Evolutionary conservation across 2,113 vertebrate species (phyloP), one percentile per base, ranked within the genome.

Genomic region (Conger conger): DNA sequence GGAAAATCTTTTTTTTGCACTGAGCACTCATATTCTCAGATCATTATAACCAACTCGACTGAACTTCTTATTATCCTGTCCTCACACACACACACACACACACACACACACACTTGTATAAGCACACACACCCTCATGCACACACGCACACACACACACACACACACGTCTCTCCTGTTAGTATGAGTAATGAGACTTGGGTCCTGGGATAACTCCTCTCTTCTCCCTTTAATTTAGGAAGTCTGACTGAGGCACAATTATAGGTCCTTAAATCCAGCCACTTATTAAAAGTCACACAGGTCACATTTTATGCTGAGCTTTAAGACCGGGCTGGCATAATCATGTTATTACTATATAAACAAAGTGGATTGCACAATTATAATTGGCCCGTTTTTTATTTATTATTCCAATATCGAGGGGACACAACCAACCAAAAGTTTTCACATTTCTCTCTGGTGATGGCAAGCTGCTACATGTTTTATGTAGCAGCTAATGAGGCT

Each of bases 171-270:
- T 13, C n/a, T 20, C 8, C 73, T 11, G 68, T 50, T 54, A 23
- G 45, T 40, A 27, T 37, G 17, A 83, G 82, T 83, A 54, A 77
- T 54, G 76, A 36, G 33, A 45, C 76, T 36, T 20, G 35, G 78
- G 45, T 20, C 68, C 20, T 20, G 76, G 20, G 35, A 18, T 18
- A 77, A 33, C 18, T 40, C 76, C 42, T 35, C 33, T 83, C 30
- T 33, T 77, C 45, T 63, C 57, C 57, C 57, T 63, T 30, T 82
- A 82, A 82, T 82, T 82, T 82, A 60, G 53, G 50, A 60, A 82
- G 50, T 82, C 81, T 68, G 20, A 36, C 35, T 73, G 16, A 73
- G 57, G 68, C 36, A 30, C 27, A 83, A 38, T 76, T 73, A 83
- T 63, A 36, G 82, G 35, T 23, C 60, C 23, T 23, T 83, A 83